Percentiles rank a stretch among this genome's conserved stretches.
Evolutionary conservation across 2,797 vertebrate genomes (phyloP).

Genomic region (Mareca penelope): DNA sequence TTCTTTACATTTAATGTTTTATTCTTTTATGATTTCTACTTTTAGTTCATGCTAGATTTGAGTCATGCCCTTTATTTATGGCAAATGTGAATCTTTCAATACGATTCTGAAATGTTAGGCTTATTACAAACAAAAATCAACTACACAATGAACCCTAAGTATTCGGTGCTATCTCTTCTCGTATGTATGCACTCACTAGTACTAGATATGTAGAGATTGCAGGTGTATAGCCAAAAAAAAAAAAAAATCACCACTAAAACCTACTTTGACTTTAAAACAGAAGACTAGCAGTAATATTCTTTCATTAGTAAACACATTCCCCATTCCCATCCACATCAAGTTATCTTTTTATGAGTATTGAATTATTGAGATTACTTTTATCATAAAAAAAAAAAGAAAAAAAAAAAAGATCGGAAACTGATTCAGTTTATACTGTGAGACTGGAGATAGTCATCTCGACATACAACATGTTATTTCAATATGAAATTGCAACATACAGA

Average conservation of each 20-base stretch:
- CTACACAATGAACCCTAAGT: not conserved
- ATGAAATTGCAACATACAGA: not conserved
- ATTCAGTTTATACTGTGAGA: not conserved
- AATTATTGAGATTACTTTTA: not conserved
- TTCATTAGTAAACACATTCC: not conserved
- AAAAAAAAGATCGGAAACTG: not conserved
- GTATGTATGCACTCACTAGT: not conserved
- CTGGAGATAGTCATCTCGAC: fast-evolving
- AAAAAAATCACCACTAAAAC: too few relatives aligned
- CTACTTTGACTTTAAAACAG: not conserved
- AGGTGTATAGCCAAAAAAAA: not conserved
- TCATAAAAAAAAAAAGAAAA: not conserved
- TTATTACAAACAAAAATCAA: not conserved
- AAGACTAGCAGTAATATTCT: not conserved
- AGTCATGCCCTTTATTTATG: not conserved
- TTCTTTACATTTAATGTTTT: not conserved
- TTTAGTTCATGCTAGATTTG: not conserved
- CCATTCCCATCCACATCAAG: not conserved
- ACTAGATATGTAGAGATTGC: not conserved
- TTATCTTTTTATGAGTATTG: not conserved
- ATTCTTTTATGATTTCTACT: not conserved
- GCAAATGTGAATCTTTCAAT: not conserved
- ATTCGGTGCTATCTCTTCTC: not conserved
- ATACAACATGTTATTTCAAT: not conserved
- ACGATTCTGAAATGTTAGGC: not conserved